Evolutionary conservation across 2,113 vertebrate genomes (phyloP).

Genomic region (Ovibos moschatus): DNA sequence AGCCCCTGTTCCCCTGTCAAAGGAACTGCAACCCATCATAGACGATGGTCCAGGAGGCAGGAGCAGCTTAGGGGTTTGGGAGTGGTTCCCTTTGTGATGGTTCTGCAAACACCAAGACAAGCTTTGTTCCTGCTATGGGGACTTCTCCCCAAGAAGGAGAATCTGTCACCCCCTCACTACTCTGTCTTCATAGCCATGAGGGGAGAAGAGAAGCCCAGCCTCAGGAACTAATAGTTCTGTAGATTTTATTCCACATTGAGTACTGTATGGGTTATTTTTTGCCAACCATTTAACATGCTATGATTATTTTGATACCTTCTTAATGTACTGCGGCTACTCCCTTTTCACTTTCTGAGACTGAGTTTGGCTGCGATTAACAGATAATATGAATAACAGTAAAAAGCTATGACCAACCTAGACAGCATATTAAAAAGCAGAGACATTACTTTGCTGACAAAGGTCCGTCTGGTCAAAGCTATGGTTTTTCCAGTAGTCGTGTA

Average conservation of each 20-base stretch:
- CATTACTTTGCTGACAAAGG: background rate
- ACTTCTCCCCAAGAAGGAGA: background rate
- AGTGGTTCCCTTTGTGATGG: background rate
- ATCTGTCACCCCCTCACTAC: background rate
- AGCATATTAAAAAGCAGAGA: background rate
- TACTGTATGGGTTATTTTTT: background rate
- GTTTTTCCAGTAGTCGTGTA: background rate
- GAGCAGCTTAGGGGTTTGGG: too few relatives aligned
- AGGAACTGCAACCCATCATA: background rate
- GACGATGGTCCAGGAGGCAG: background rate
- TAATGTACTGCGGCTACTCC: background rate
- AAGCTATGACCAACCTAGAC: background rate
- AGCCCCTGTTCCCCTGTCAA: background rate
- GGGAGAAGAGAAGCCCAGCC: too few relatives aligned
- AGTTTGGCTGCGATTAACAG: background rate
- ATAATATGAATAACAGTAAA: background rate
- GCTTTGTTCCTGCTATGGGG: background rate
- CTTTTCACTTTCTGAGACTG: background rate
- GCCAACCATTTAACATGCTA: background rate
- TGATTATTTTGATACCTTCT: background rate
- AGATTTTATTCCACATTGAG: background rate
- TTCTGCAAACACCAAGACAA: background rate
- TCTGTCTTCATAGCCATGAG: background rate
- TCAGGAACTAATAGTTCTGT: background rate
- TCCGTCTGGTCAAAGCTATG: background rate